Percentiles rank a stretch among this genome's conserved stretches.
phyloP scores from a whole-genome alignment of 2,888 invertebrate species.

The Philhelius pedissequus region DNA sequence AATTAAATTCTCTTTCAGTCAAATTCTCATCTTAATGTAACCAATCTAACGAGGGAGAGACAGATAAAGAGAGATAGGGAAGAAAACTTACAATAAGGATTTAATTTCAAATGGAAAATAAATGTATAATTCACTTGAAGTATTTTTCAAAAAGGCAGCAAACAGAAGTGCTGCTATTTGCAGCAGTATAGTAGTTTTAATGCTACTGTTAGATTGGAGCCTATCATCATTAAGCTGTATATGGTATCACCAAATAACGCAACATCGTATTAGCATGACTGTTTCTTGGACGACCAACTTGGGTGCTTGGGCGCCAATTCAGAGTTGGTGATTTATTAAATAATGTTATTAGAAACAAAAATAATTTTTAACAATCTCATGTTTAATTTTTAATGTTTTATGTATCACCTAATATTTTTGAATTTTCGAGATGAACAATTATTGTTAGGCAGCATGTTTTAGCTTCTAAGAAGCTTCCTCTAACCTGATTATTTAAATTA shows the following conservation, averaged over 20 bases:
- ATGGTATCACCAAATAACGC: not conserved
- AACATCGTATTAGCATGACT: not conserved
- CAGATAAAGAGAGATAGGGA: conserved; percentile 25
- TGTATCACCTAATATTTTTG: too few species aligned
- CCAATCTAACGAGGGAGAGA: conserved; percentile 23
- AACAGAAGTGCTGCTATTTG: conserved; percentile 1
- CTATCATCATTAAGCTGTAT: conserved; percentile 31
- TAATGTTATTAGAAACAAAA: too few species aligned
- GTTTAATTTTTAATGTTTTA: too few species aligned
- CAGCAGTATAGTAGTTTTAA: not conserved
- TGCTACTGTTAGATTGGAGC: conserved; percentile 49
- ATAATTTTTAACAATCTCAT: too few species aligned
- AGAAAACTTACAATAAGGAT: conserved; percentile 51
- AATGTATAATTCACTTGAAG: conserved; percentile 52
- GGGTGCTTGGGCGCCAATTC: not conserved
- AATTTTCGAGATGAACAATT: too few species aligned
- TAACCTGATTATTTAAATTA: too few species aligned
- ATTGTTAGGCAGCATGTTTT: too few species aligned
- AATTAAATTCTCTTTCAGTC: conserved; percentile 62
- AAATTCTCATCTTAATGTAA: conserved; percentile 53
- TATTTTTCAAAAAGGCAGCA: conserved; percentile 49
- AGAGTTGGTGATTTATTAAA: too few species aligned
- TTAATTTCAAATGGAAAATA: conserved; percentile 66
- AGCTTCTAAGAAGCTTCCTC: too few species aligned
- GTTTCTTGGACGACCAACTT: rapidly evolving